Evolutionary conservation across 2,113 vertebrate genomes (phyloP).

Genomic region (Tupaia tana): DNA sequence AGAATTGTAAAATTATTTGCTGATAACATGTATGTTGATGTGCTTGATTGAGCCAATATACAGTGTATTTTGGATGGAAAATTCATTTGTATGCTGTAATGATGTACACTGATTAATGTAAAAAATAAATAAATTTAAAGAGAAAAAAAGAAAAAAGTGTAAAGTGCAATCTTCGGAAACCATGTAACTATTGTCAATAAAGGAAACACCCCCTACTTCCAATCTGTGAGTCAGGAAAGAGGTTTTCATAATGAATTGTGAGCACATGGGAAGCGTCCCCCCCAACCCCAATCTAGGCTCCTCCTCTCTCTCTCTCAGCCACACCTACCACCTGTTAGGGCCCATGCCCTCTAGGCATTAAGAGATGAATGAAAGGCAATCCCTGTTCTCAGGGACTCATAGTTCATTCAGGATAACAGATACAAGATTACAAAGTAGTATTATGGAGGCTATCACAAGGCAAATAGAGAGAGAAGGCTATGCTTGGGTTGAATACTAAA

Average conservation of each 20-base stretch:
- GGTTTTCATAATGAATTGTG: neutral
- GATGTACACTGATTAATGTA: too few relatives aligned
- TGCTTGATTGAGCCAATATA: too few relatives aligned
- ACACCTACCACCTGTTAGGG: neutral
- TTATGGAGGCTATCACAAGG: neutral
- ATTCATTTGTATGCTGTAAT: too few relatives aligned
- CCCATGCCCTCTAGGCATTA: neutral
- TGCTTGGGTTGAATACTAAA: neutral
- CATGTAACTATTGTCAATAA: fast-evolving
- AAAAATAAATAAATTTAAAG: too few relatives aligned
- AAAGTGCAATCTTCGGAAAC: constrained; percentile 5
- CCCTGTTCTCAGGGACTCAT: neutral
- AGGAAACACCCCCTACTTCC: neutral
- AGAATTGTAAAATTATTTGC: too few relatives aligned
- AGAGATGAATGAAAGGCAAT: neutral
- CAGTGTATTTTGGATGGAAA: too few relatives aligned
- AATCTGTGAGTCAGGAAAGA: neutral
- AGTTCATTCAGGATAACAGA: neutral
- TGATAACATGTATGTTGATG: too few relatives aligned
- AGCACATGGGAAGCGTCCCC: neutral
- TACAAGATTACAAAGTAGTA: neutral
- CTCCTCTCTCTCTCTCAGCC: neutral
- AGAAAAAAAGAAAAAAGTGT: too few relatives aligned
- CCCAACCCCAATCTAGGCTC: neutral
- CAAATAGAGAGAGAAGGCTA: too few relatives aligned